phyloP scores from a whole-genome alignment of 1,140 invertebrate genomes.

The Heliothis virescens region DNA sequence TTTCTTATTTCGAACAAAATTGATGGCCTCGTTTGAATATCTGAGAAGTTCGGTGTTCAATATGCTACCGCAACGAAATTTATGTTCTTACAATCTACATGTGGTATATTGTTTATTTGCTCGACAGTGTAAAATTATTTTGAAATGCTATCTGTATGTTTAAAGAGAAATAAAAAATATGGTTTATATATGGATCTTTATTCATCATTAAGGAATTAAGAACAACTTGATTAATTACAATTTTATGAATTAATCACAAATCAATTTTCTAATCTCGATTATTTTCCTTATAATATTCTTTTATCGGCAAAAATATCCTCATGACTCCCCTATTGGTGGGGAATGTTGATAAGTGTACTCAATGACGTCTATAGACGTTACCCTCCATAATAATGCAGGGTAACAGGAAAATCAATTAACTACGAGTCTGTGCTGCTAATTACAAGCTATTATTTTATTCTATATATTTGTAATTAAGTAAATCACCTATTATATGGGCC shows the following conservation, averaged over 20 bases:
- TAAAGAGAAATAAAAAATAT: no score
- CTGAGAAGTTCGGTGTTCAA: conserved; percentile 27
- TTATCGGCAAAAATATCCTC: no score
- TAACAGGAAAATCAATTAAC: background rate
- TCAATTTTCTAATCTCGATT: no score
- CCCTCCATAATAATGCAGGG: background rate
- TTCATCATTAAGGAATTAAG: no score
- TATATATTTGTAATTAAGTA: no score
- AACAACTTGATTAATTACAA: background rate
- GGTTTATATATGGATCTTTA: no score
- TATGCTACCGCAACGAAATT: conserved; percentile 7
- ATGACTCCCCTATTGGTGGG: no score
- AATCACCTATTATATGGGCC: no score
- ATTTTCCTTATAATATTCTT: no score
- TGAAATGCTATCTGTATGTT: background rate
- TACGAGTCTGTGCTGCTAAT: background rate
- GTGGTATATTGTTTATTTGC: conserved; percentile 5
- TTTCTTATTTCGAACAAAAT: conserved; percentile 44
- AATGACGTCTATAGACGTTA: no score
- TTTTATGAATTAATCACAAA: no score
- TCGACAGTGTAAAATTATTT: background rate
- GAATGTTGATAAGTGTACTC: no score
- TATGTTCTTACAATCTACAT: background rate
- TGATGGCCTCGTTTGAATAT: conserved; percentile 46
- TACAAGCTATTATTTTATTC: background rate